These are phyloP conservation scores for Eupithecia exiguata DNA, from an alignment of 2,888 invertebrate genomes.

Conservation along the genomic window DNA sequence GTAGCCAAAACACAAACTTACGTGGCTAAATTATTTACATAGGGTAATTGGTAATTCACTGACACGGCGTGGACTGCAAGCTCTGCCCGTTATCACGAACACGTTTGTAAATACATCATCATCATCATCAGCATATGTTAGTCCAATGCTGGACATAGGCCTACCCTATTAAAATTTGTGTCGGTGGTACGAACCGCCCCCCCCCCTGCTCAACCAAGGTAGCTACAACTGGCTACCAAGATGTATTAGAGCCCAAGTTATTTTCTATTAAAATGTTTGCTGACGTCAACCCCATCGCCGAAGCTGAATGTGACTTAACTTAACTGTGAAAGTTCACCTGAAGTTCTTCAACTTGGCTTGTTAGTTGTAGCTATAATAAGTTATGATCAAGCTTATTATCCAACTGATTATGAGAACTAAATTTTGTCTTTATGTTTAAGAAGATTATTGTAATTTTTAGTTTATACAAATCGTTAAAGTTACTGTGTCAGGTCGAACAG, in stretches of 20 bases:
- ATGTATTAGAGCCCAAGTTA: not conserved
- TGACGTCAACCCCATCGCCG: slow-evolving; percentile 15
- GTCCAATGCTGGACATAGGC: too few relatives aligned
- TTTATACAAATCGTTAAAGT: not conserved
- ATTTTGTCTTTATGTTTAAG: not conserved
- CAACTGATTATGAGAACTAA: not conserved
- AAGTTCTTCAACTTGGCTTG: slow-evolving; percentile 25
- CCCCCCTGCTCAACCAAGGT: too few relatives aligned
- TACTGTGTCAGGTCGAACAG: too few relatives aligned
- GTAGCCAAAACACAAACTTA: not conserved
- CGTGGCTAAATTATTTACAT: not conserved
- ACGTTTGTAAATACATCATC: too few relatives aligned
- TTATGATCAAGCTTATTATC: slow-evolving; percentile 9
- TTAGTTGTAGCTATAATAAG: slow-evolving; percentile 23
- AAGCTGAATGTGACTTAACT: slow-evolving; percentile 23
- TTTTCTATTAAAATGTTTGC: slow-evolving; percentile 24
- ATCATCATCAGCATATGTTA: too few relatives aligned
- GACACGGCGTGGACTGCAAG: too few relatives aligned
- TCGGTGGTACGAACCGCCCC: too few relatives aligned
- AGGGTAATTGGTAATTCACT: too few relatives aligned
- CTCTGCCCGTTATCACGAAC: too few relatives aligned
- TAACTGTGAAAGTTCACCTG: slow-evolving; percentile 25
- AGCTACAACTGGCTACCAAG: too few relatives aligned
- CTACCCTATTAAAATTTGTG: too few relatives aligned
- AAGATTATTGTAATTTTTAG: not conserved